Evolutionary conservation across 2,113 vertebrate genomes (phyloP), one percentile per base, ranked within the genome.

Genomic region (Spizaetus ornatus): DNA sequence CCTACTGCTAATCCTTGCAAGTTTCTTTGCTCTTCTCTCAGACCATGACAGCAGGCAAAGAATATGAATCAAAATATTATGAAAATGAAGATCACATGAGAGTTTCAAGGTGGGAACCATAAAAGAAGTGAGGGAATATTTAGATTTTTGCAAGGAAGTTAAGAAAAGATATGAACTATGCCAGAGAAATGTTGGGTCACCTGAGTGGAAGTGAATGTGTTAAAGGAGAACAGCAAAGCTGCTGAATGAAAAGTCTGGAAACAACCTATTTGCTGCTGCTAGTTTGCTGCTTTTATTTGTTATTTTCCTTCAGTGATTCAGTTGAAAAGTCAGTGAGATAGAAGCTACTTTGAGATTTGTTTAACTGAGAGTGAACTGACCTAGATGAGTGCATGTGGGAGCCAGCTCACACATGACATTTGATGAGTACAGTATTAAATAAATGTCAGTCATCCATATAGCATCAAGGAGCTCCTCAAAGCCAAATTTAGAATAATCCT

Each of bases 341-440:
- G 56, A 92, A 73, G 27, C 15, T 77, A 26, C 34, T 88, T 55
- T 62, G 56, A 90, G 53, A 85, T 88, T 86, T 78, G 31, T 87
- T 85, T 90, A 70, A 78, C 65, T 76, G 69, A 52, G n/a, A 73
- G 12, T 31, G 21, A 93, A 42, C 73, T 82, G 82, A 82, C 70
- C 38, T 47, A 86, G 17, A 66, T 62, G 43, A 72, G 11, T 25
- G 3, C 16, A 9, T 31, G 65, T 72, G 52, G 47, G 66, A 94
- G 61, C 34, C 52, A 84, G 61, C 23, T 85, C 52, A 90, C 47
- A 58, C 34, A 50, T 61, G 62, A 87, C 47, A 85, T 81, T 95
- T 93, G 38, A 85, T 61, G 88, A 92, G n/a, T 43, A 66, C 38
- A 43, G 32, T 55, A 88, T 82, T 76, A 93, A 87, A 82, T 84